Evolutionary conservation across 2,113 vertebrate species (phyloP), one percentile per base, ranked within the genome.

Genomic region (Isichthys henryi): DNA sequence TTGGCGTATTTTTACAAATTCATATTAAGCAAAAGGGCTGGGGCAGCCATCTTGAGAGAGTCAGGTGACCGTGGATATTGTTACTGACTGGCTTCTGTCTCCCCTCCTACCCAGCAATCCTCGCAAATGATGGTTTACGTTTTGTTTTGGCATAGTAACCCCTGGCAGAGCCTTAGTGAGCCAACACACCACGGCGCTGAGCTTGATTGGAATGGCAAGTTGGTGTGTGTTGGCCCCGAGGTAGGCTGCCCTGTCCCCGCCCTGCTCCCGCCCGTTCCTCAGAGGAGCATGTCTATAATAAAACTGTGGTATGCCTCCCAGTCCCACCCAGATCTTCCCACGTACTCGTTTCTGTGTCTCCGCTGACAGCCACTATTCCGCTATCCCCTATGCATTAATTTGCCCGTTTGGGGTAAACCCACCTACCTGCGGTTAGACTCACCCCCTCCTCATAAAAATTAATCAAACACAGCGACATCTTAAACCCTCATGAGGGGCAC

Each of bases 371-470:
- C 19, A 0, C 15, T 48, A 11, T 43, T 84, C 82, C 3, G 0
- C 39, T 43, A 2, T 43, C 35, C 21, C 27, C 19, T 48, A n/a
- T n/a, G 7, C 39, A 94, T 93, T 92, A 93, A 93, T 52, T 88
- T 48, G 46, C 88, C 86, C 88, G 46, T 88, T 91, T 88, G 90
- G 58, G 48, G 82, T 49, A 88, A 93, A 92, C 62, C 80, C 89
- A 90, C 86, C 80, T 83, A 86, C 82, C 88, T 88, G 89, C 90
- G 89, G 88, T 90, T 88, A 89, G 88, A 89, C 89, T 90, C 82
- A 90, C 66, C 88, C 74, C 89, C 90, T 52, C 52, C 31, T n/a
- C 90, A 87, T 92, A 70, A 70, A 91, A 91, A 93, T 93, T 89
- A 91, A 92, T 35, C 27, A 35, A 56, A 52, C 45, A 19, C 86